These are phyloP conservation scores for Napeogenes inachia DNA, from an alignment of 2,888 invertebrate genomes.

Conservation along the genomic window DNA sequence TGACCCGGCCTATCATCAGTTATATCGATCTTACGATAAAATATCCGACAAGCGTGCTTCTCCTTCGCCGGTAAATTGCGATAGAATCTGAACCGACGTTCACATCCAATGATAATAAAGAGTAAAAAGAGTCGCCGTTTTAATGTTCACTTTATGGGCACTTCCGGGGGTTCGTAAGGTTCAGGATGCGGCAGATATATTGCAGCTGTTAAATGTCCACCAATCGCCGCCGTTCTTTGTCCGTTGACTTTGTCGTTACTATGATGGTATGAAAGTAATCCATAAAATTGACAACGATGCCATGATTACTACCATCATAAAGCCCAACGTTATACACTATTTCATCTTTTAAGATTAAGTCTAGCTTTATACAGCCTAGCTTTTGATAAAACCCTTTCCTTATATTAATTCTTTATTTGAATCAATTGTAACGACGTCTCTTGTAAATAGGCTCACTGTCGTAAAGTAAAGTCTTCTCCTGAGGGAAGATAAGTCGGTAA, in stretches of 20 bases:
- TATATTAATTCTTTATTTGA: constrained; percentile 25
- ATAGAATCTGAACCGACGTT: constrained; percentile 73
- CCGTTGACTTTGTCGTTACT: constrained; percentile 38
- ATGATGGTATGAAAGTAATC: constrained; percentile 35
- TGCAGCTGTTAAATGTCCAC: constrained; percentile 56
- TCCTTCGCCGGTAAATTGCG: constrained; percentile 64
- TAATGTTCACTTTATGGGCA: constrained; percentile 74
- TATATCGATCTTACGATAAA: constrained; percentile 73
- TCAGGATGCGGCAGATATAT: constrained; percentile 64
- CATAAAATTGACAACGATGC: constrained; percentile 37
- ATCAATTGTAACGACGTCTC: constrained; percentile 31
- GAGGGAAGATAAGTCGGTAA: constrained; percentile 65
- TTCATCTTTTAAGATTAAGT: constrained; percentile 16
- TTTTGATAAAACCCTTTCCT: constrained; percentile 26
- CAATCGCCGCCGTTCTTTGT: constrained; percentile 53
- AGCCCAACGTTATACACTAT: constrained; percentile 10
- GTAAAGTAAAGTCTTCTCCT: constrained; percentile 60
- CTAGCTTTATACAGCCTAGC: constrained; percentile 12
- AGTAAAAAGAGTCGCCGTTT: constrained; percentile 76
- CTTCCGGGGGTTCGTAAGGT: constrained; percentile 67
- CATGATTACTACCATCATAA: constrained; percentile 30
- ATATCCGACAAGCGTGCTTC: constrained; percentile 59
- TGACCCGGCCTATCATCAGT: constrained; percentile 59
- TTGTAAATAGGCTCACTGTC: constrained; percentile 56
- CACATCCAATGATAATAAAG: constrained; percentile 78